A percentile compares a stretch with the other conserved stretches of the same genome.
Evolutionary conservation across 2,888 invertebrate species (phyloP).

Genomic region (Chesias legatella): DNA sequence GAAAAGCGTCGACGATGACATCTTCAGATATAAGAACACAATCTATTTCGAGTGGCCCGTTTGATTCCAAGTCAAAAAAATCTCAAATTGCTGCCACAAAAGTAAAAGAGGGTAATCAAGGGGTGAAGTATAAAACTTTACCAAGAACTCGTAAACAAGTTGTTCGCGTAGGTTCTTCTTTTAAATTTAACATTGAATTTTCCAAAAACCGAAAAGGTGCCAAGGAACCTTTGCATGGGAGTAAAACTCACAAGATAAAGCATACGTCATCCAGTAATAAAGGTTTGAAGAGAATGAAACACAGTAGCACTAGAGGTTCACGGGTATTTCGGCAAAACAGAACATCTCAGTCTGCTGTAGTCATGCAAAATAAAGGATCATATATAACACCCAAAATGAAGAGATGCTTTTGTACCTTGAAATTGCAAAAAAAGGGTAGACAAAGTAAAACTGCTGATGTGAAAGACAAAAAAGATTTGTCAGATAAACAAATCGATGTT

Average conservation of each 20-base stretch:
- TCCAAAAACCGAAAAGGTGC: conserved; percentile 24
- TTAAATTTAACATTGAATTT: conserved; percentile 40
- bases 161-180: conserved; percentile 34
- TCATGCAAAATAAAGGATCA: conserved; percentile 7
- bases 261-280: conserved; percentile 3
- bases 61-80: conserved; percentile 14
- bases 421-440: conserved; percentile 19
- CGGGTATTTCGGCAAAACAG: neutral
- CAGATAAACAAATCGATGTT: neutral
- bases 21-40: conserved; percentile 24
- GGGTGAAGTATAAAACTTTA: conserved; percentile 6
- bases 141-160: conserved; percentile 15
- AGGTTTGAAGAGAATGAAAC: conserved; percentile 4
- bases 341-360: conserved; percentile 12
- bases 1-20: conserved; percentile 30
- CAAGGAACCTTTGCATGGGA: neutral
- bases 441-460: conserved; percentile 1
- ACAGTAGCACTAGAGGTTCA: conserved; percentile 5
- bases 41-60: conserved; percentile 15
- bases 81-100: conserved; percentile 4
- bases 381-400: conserved; percentile 2
- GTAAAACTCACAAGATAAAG: conserved; percentile 3
- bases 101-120: neutral
- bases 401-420: conserved; percentile 13
- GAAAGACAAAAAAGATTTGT: neutral